Base-by-base conservation (phyloP, 64 coral and sea anemone species). In the Platygyra sinensis region DNA sequence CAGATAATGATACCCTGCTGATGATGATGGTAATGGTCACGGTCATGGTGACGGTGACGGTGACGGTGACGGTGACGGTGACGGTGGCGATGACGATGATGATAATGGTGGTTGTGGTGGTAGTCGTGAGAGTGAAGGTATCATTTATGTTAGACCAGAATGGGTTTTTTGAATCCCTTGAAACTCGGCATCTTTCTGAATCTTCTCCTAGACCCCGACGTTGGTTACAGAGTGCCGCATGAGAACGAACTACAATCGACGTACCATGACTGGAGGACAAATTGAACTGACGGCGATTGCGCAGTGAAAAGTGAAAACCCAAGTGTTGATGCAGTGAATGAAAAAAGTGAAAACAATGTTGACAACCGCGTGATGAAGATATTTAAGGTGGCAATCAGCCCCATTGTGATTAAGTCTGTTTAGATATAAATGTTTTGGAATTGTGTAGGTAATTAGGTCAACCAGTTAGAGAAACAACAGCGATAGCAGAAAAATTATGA, bases 211-310 rank as follows among this genome's bases (percentile, higher is more conserved):
- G 81, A 63, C 63, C 36, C 36, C 65, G 62, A 64, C 72, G 81
- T 18, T 85, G 33, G 72, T 85, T 8, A 71, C 62, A 0, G 62
- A 85, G 62, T 85, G 42, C 67, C 9, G 81, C 20, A 18, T 85
- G 36, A 60, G 36, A 72, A 72, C 24, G n/a, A 72, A 22, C n/a
- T 51, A 46, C 31, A 19, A 19, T 63, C 60, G 67, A 11, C 65
- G 62, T 20, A 49, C 33, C 10, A 51, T 64, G 39, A 85, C 20
- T n/a, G 81, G 62, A 24, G 61, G 61, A 29, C 62, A 39, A 15
- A 22, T 85, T 11, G 81, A 85, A 39, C 62, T 85, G 22, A n/a
- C 65, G 52, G 63, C 81, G 24, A 29, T 49, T 49, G 81, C 38
- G 36, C 81, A 85, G 32, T 85, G 24, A 69, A 69, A 24, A 20